Conservation (phyloP, 2,888 invertebrate genomes). For the Phaonia tiefii region DNA sequence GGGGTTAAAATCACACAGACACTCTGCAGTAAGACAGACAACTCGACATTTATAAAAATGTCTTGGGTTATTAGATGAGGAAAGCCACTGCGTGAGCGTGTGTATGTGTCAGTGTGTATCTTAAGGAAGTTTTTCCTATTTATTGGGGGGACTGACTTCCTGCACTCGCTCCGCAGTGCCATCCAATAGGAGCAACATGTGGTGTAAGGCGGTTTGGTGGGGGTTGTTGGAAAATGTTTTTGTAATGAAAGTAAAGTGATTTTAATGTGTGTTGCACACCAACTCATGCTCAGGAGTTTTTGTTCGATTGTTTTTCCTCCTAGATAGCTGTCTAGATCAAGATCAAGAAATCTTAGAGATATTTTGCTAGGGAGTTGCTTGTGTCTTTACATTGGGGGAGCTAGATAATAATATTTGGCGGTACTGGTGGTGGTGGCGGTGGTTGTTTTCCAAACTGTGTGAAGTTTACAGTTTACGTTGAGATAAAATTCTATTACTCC, state of each 20-base stretch:
- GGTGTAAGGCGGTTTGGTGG: not conserved
- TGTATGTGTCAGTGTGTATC: slow-evolving; percentile 18
- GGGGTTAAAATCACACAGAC: slow-evolving; percentile 60
- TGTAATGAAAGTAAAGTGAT: slow-evolving; percentile 37
- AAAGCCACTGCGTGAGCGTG: slow-evolving; percentile 18
- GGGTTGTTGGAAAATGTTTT: slow-evolving; percentile 25
- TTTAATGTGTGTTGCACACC: slow-evolving; percentile 18
- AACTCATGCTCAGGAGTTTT: not conserved
- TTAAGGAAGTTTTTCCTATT: slow-evolving; percentile 38
- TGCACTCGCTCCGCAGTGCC: not conserved
- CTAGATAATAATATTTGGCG: not conserved
- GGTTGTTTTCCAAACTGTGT: slow-evolving; percentile 55
- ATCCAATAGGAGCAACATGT: slow-evolving; percentile 31
- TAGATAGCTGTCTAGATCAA: slow-evolving; percentile 37
- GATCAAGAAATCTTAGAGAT: slow-evolving; percentile 16
- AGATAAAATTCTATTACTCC: too few species aligned
- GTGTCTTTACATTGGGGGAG: not conserved
- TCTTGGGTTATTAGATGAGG: slow-evolving; percentile 47
- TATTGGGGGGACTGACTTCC: slow-evolving; percentile 39
- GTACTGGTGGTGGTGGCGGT: slow-evolving; percentile 32
- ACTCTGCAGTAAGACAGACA: slow-evolving; percentile 17
- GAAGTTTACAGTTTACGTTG: slow-evolving; percentile 35
- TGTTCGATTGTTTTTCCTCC: not conserved
- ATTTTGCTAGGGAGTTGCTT: not conserved
- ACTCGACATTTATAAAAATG: slow-evolving; percentile 42